phyloP scores from a whole-genome alignment of 2,113 vertebrate genomes.

The Zosterops pallidus region DNA sequence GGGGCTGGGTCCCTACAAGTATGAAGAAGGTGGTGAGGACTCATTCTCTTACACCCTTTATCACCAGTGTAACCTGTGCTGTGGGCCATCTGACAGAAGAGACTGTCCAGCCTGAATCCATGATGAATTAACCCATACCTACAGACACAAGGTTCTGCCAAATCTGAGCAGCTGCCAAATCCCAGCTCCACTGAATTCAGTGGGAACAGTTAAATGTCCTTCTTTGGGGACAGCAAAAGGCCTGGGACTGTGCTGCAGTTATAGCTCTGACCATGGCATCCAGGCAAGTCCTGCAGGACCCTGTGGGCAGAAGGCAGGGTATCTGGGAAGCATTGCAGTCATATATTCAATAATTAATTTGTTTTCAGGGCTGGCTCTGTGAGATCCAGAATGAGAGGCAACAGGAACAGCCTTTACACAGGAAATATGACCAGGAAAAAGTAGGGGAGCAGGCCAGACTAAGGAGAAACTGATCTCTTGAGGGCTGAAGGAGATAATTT shows the following conservation, averaged over 20 bases:
- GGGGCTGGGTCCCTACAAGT: fast-evolving
- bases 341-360: background rate
- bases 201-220: background rate
- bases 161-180: background rate
- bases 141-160: background rate
- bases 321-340: background rate
- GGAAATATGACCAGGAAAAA: background rate
- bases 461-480: background rate
- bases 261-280: background rate
- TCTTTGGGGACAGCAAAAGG: background rate
- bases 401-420: background rate
- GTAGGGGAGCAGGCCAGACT: too few relatives aligned
- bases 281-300: background rate
- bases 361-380: background rate
- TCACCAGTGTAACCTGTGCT: fast-evolving
- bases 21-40: fast-evolving
- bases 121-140: background rate
- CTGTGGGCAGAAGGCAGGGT: background rate
- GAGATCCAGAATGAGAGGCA: background rate
- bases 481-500: background rate
- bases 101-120: background rate
- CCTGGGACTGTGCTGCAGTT: background rate
- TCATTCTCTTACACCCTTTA: fast-evolving
- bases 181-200: background rate
- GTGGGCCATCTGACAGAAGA: background rate